Evolutionary conservation across 2,113 vertebrate genomes (phyloP).

Genomic region (Brachyhypopomus occidentalis): DNA sequence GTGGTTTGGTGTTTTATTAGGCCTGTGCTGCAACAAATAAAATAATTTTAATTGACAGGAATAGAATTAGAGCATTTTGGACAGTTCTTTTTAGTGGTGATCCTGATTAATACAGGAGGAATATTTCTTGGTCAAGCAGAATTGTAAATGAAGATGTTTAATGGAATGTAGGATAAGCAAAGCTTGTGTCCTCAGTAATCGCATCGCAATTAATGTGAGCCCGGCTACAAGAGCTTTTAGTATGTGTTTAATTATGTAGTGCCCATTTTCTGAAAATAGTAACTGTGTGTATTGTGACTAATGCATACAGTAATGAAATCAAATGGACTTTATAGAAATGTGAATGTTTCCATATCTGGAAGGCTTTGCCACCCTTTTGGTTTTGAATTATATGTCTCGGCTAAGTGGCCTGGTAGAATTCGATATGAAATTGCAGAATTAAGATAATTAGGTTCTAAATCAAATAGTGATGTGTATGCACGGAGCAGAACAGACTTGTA

Average conservation of each 20-base stretch:
- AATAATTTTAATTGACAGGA: conserved; percentile 37
- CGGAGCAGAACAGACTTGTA: background rate
- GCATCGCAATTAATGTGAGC: conserved; percentile 31
- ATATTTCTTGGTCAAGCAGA: conserved; percentile 32
- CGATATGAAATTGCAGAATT: background rate
- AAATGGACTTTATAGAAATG: conserved; percentile 19
- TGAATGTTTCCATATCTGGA: background rate
- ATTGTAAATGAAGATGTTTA: conserved; percentile 45
- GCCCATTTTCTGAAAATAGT: conserved; percentile 28
- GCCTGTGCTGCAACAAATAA: background rate
- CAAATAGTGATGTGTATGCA: background rate
- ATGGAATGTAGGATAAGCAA: conserved; percentile 36
- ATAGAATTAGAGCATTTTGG: conserved; percentile 29
- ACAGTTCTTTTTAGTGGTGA: background rate
- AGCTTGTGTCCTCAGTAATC: conserved; percentile 41
- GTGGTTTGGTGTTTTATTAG: background rate
- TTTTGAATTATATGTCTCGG: conserved; percentile 2
- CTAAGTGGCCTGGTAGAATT: background rate
- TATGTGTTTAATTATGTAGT: conserved; percentile 42
- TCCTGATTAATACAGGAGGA: conserved; percentile 25
- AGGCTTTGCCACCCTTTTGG: background rate
- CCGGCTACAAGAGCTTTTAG: conserved; percentile 46
- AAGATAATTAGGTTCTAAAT: background rate
- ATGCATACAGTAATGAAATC: conserved; percentile 33
- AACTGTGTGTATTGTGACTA: conserved; percentile 11